Conservation (phyloP, 2,797 vertebrate species). For the Peromyscus aztecus region DNA sequence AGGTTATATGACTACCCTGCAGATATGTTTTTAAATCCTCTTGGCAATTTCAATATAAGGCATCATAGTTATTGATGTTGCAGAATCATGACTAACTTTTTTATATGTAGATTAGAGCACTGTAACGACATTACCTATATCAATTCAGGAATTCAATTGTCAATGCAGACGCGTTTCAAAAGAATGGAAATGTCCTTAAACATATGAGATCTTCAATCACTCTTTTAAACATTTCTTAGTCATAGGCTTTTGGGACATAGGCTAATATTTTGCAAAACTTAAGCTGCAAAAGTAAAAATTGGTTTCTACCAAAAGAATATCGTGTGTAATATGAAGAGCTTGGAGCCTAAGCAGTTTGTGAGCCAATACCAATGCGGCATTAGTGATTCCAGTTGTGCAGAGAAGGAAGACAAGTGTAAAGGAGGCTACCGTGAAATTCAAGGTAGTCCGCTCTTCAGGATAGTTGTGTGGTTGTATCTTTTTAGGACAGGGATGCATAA, state of each 20-base stretch:
- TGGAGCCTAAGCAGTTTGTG: not conserved
- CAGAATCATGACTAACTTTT: conserved; percentile 32
- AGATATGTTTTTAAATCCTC: conserved; percentile 64
- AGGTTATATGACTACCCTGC: conserved; percentile 44
- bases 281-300: conserved; percentile 30
- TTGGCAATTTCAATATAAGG: conserved; percentile 57
- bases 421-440: not conserved
- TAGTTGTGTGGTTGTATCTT: not conserved
- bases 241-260: conserved; percentile 39
- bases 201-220: not conserved
- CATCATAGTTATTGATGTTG: not conserved
- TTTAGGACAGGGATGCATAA: not conserved
- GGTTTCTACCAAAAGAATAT: not conserved
- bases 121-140: not conserved
- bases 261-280: conserved; percentile 47
- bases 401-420: not conserved
- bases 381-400: not conserved
- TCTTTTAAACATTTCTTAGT: conserved; percentile 18
- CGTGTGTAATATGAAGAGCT: conserved; percentile 10
- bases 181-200: conserved; percentile 1
- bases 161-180: not conserved
- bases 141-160: conserved; percentile 44
- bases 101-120: conserved; percentile 4
- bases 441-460: not conserved
- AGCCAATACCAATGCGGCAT: not conserved